Base-by-base conservation (phyloP, 2,797 vertebrate genomes). In the Myoxocephalus aenaeus region DNA sequence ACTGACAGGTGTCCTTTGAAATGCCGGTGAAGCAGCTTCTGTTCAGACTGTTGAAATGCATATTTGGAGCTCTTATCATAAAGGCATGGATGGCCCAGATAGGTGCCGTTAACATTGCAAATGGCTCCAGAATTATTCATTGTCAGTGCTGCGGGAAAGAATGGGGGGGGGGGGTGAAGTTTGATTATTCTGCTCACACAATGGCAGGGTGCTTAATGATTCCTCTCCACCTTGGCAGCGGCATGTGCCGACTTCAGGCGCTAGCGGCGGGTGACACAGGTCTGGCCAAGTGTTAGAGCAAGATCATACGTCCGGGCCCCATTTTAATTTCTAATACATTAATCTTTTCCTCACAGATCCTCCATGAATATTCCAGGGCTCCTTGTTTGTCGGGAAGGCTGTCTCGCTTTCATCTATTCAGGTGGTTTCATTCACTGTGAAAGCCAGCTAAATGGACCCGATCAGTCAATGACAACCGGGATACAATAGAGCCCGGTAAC, bases 261-360 rank as follows among this genome's bases (percentile, higher is more conserved):
- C 95, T 94, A 92, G 96, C 94, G 94, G 93, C 92, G 96, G 97
- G 97, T 99, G 98, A 99, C 98, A 98, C 95, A 96, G 97, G 97
- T 99, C 97, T 98, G 97, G 97, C 98, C 98, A 98, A 99, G 97
- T 99, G 98, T 98, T 98, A 98, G 96, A 97, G 97, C 96, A 98
- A 98, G 98, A 99, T 99, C 98, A 97, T 96, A 97, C 96, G 96
- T 96, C 96, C 96, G 92, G 94, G 96, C 95, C 97, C 97, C 96
- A 99, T 99, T 99, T 99, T 99, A 99, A 99, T 99, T 99, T 99
- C 97, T 99, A 99, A 99, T 99, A 97, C 98, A 99, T 99, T 99
- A 99, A 99, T 99, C 98, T 99, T 98, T 96, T 95, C 95, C 95
- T 96, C 94, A 87, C 98, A 99, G 97, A 98, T 98, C 96, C 96